phyloP scores from a whole-genome alignment of 2,888 invertebrate genomes.

The Tenthredo distinguenda region DNA sequence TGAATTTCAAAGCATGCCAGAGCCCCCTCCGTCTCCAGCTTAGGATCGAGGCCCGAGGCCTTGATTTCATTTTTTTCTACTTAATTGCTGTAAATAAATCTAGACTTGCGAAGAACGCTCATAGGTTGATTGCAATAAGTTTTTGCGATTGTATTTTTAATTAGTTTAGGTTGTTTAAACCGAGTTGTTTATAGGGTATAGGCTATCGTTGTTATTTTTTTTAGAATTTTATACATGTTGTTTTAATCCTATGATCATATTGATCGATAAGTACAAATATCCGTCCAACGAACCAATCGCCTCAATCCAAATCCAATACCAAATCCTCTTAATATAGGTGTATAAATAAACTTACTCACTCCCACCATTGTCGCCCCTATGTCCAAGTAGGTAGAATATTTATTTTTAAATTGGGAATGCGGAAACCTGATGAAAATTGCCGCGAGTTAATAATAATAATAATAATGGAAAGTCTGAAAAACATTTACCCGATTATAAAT shows the following conservation, averaged over 20 bases:
- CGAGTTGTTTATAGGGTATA: not conserved
- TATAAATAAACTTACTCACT: not conserved
- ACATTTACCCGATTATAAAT: not conserved
- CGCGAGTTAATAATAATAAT: not conserved
- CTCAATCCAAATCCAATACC: not conserved
- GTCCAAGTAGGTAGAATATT: not conserved
- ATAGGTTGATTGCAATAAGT: no score
- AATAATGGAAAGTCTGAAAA: not conserved
- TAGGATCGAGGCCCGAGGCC: not conserved
- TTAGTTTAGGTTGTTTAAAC: no score
- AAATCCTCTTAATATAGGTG: not conserved
- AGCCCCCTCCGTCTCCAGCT: conserved; percentile 38
- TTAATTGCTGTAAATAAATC: not conserved
- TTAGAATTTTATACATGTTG: not conserved
- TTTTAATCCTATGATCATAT: not conserved
- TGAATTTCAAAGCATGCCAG: not conserved
- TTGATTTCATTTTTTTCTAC: not conserved
- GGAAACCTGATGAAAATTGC: not conserved
- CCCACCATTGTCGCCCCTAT: not conserved
- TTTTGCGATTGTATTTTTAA: no score
- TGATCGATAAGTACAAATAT: not conserved
- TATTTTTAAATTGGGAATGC: not conserved
- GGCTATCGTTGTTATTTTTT: not conserved
- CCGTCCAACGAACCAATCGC: not conserved
- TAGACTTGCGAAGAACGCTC: not conserved